phyloP scores from a whole-genome alignment of 2,797 vertebrate species.

The Poliocrania exsul region DNA sequence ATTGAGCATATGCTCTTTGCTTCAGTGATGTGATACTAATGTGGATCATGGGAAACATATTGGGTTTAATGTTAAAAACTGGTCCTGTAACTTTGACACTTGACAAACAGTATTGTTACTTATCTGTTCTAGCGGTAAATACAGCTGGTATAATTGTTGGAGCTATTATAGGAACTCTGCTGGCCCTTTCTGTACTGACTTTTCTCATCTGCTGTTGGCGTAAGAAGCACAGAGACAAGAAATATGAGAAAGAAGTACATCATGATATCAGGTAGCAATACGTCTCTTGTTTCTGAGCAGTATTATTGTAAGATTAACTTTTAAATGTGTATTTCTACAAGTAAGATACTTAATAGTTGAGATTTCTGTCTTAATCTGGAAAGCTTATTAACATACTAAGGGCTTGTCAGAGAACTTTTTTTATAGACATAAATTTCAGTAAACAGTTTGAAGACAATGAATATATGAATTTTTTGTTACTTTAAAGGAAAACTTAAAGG shows the following conservation, averaged over 20 bases:
- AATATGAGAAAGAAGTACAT: slow-evolving; percentile 96
- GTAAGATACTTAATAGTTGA: background rate
- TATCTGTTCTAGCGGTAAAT: slow-evolving; percentile 83
- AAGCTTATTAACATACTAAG: background rate
- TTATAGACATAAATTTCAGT: background rate
- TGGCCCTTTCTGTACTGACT: slow-evolving; percentile 84
- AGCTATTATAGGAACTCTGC: slow-evolving; percentile 84
- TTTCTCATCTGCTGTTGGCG: slow-evolving; percentile 88
- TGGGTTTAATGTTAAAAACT: background rate
- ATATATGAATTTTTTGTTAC: background rate
- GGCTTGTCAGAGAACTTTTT: background rate
- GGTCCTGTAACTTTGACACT: background rate
- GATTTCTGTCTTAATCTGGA: slow-evolving; percentile 13
- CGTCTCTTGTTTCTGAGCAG: background rate
- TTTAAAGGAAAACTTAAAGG: background rate
- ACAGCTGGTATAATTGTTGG: slow-evolving; percentile 87
- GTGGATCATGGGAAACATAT: background rate
- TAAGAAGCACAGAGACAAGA: slow-evolving; percentile 89
- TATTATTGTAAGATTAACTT: slow-evolving; percentile 23
- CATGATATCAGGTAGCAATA: slow-evolving; percentile 91
- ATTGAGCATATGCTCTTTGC: background rate
- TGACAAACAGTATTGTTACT: slow-evolving; percentile 3
- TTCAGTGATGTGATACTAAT: background rate
- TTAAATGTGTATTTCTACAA: background rate
- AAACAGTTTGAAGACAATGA: background rate